These are phyloP conservation scores for Cepaea hortensis DNA, from an alignment of 2,888 invertebrate species.

Conservation along the genomic window DNA sequence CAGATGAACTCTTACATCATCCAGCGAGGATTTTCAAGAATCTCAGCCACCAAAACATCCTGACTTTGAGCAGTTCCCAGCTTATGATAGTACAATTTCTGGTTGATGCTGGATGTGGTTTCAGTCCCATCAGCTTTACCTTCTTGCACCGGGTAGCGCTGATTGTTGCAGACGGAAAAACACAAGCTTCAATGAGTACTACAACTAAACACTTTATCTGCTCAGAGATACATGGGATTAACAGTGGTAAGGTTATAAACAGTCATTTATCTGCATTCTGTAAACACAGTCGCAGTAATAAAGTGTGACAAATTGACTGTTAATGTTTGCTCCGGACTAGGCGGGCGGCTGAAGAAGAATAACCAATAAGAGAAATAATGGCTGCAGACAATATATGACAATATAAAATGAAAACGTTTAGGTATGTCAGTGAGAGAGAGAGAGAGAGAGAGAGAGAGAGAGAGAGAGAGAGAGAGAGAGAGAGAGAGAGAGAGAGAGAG, in stretches of 20 bases:
- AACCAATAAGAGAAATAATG: no score
- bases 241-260: no score
- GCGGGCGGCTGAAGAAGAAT: no score
- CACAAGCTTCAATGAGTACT: neutral
- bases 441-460: neutral
- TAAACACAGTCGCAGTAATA: no score
- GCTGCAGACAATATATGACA: no score
- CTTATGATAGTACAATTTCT: constrained; percentile 94
- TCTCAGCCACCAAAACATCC: constrained; percentile 91
- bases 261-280: no score
- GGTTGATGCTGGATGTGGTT: constrained; percentile 88
- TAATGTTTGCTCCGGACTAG: no score
- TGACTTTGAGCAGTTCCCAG: constrained; percentile 90
- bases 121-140: constrained; percentile 94
- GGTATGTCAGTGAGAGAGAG: neutral
- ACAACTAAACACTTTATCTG: no score
- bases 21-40: constrained; percentile 91
- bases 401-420: no score
- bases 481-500: constrained; percentile 15
- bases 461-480: constrained; percentile 25
- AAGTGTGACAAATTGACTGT: no score
- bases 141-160: constrained; percentile 88
- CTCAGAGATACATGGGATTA: no score
- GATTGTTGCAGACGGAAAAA: constrained; percentile 52
- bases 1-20: constrained; percentile 83